Conservation (phyloP, 2,888 invertebrate species). For the Ashinkailepas kermadecensis region DNA sequence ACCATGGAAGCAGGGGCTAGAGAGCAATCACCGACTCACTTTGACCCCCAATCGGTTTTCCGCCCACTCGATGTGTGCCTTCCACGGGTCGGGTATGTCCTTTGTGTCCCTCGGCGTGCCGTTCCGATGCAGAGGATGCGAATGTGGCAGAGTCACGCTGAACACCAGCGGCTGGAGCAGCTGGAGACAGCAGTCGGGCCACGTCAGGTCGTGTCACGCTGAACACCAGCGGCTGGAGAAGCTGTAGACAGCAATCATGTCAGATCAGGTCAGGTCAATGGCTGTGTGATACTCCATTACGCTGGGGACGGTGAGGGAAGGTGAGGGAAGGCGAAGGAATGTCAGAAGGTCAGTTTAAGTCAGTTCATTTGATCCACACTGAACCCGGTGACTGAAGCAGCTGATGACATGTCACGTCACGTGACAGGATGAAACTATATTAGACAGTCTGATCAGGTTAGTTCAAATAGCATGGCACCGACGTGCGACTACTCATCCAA, state of each 20-base stretch:
- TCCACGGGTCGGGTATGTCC: constrained; percentile 16
- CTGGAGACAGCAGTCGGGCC: background rate
- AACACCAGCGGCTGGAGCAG: constrained; percentile 23
- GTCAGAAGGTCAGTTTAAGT: background rate
- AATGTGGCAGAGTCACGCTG: background rate
- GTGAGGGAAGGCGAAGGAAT: too few relatives aligned
- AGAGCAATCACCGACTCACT: background rate
- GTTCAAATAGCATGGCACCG: too few relatives aligned
- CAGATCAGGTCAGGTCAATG: background rate
- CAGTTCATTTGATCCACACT: too few relatives aligned
- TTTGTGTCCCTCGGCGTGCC: background rate
- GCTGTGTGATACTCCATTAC: too few relatives aligned
- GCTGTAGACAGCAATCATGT: too few relatives aligned
- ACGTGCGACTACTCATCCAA: too few relatives aligned
- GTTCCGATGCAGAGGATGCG: constrained; percentile 11
- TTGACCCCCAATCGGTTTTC: constrained; percentile 14
- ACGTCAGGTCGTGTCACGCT: background rate
- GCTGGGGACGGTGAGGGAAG: too few relatives aligned
- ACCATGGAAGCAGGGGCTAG: too few relatives aligned
- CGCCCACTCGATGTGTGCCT: background rate
- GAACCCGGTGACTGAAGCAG: too few relatives aligned
- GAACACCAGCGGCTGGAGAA: background rate
- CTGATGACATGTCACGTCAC: too few relatives aligned
- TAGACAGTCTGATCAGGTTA: too few relatives aligned
- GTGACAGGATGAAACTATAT: too few relatives aligned